Conservation (phyloP, 2,113 vertebrate species). For the Suricata suricatta region DNA sequence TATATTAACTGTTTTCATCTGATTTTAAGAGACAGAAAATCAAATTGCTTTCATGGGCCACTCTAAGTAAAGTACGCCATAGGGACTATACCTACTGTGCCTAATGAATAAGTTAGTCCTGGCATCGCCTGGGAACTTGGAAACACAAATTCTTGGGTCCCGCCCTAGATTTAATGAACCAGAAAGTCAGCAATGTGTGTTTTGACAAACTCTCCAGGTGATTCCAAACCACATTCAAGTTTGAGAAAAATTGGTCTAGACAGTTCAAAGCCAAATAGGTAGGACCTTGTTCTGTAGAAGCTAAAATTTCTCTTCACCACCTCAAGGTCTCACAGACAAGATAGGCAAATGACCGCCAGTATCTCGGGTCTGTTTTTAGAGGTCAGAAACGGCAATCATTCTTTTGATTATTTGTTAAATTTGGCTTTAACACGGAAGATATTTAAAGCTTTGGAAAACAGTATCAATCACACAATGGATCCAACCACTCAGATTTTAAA, state of each 20-base stretch:
- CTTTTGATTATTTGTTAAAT: background rate
- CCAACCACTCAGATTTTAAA: background rate
- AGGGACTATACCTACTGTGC: background rate
- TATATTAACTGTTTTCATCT: background rate
- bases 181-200: background rate
- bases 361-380: background rate
- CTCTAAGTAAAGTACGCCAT: background rate
- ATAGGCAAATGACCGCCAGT: background rate
- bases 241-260: background rate
- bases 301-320: background rate
- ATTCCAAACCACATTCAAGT: background rate
- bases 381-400: background rate
- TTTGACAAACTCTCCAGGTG: background rate
- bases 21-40: background rate
- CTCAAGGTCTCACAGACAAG: background rate
- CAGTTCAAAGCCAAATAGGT: background rate
- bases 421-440: background rate
- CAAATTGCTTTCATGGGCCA: background rate
- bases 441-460: slow-evolving; percentile 12
- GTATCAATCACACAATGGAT: background rate
- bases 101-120: background rate
- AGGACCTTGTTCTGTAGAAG: background rate
- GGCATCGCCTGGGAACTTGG: background rate
- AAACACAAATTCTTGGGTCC: background rate
- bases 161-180: background rate